Conservation (phyloP, 1,140 invertebrate species). For the Delia radicum region DNA sequence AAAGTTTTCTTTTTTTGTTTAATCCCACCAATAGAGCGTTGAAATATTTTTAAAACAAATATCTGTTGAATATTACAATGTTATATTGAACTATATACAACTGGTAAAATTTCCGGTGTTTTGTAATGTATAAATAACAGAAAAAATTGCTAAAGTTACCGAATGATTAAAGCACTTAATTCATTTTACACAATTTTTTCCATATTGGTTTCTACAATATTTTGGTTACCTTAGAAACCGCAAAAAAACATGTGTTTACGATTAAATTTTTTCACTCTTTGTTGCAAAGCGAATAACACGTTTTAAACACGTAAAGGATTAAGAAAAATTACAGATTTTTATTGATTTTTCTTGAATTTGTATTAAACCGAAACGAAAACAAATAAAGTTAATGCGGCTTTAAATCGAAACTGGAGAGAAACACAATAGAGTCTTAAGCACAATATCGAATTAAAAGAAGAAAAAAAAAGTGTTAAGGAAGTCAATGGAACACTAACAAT, state of each 20-base stretch:
- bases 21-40: not conserved
- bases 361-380: not conserved
- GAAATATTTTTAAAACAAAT: too few relatives aligned
- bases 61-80: not conserved
- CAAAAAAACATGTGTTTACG: not conserved
- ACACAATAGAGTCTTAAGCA: too few relatives aligned
- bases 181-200: not conserved
- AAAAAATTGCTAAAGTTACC: not conserved
- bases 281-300: too few relatives aligned
- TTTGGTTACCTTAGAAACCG: slow-evolving; percentile 1
- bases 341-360: not conserved
- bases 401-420: not conserved
- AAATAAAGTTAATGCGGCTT: too few relatives aligned
- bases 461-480: not conserved
- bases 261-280: not conserved
- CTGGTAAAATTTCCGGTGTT: not conserved
- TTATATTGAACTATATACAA: not conserved
- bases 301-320: not conserved
- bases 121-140: not conserved
- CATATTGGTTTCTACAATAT: not conserved
- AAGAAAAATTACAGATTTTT: not conserved
- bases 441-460: not conserved
- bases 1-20: not conserved
- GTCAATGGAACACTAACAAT: slow-evolving; percentile 13
- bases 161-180: not conserved